Evolutionary conservation across 2,113 vertebrate genomes (phyloP).

Genomic region (Nematolebias whitei): DNA sequence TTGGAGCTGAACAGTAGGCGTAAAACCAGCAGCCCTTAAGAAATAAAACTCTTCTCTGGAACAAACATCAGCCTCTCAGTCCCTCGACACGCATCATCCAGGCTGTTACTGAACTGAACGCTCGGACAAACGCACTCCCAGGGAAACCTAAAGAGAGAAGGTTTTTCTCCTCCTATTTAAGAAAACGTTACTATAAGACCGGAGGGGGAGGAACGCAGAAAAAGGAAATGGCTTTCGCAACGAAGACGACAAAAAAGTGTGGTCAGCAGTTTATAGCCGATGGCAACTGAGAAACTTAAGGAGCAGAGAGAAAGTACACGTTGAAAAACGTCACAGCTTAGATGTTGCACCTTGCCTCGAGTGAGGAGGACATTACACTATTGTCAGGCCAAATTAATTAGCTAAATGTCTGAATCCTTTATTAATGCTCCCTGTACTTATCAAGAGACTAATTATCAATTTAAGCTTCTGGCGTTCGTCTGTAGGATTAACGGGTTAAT

Average conservation of each 20-base stretch:
- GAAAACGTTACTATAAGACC: constrained; percentile 23
- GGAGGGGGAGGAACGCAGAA: constrained; percentile 27
- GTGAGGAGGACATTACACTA: constrained; percentile 16
- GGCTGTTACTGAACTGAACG: constrained; percentile 2
- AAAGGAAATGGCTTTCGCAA: constrained; percentile 5
- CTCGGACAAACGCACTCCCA: constrained; percentile 25
- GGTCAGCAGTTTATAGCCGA: constrained; percentile 34
- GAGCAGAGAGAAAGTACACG: not conserved
- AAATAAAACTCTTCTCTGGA: constrained; percentile 28
- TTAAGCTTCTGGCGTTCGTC: constrained; percentile 54
- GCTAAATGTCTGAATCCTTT: constrained; percentile 48
- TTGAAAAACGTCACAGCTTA: not conserved
- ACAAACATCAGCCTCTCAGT: constrained; percentile 4
- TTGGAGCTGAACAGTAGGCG: not conserved
- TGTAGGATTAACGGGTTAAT: constrained; percentile 63
- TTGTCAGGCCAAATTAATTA: constrained; percentile 58
- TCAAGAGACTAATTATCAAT: constrained; percentile 58
- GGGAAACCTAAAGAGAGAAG: constrained; percentile 17
- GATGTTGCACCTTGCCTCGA: constrained; percentile 7
- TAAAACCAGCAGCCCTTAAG: constrained; percentile 16
- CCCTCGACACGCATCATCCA: constrained; percentile 5
- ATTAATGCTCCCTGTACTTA: constrained; percentile 47
- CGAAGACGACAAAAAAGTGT: constrained; percentile 15
- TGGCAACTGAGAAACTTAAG: constrained; percentile 3
- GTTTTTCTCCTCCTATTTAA: not conserved